Evolutionary conservation across 2,888 invertebrate genomes (phyloP).

Genomic region (Dryadula phaetusa): DNA sequence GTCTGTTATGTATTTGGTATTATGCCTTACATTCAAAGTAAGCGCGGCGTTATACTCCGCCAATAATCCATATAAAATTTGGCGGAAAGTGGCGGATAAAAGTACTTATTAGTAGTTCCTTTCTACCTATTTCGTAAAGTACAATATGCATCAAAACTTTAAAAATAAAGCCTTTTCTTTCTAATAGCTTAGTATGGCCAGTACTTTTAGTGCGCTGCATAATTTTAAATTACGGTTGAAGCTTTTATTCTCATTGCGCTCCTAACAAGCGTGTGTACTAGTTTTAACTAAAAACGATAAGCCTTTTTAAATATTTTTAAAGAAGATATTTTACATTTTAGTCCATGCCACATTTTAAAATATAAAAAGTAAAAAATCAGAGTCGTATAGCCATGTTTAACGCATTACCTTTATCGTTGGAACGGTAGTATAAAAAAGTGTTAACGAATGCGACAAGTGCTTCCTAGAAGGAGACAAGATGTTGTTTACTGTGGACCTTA

Average conservation of each 20-base stretch:
- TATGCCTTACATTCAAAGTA: too few relatives aligned
- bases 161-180: not conserved
- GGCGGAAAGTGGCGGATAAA: too few relatives aligned
- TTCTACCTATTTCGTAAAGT: too few relatives aligned
- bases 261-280: slow-evolving; percentile 3
- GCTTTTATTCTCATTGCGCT: slow-evolving; percentile 25
- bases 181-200: not conserved
- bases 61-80: not conserved
- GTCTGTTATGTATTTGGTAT: too few relatives aligned
- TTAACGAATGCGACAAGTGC: slow-evolving; percentile 34
- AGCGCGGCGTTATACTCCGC: not conserved
- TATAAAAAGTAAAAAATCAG: slow-evolving; percentile 7
- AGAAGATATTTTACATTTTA: slow-evolving; percentile 1
- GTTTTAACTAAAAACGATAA: slow-evolving; percentile 2
- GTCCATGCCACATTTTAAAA: not conserved
- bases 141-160: not conserved
- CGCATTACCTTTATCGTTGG: slow-evolving; percentile 23
- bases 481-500: slow-evolving; percentile 26
- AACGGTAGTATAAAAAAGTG: slow-evolving; percentile 36
- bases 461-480: slow-evolving; percentile 38
- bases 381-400: slow-evolving; percentile 17
- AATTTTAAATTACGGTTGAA: slow-evolving; percentile 5
- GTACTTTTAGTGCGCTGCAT: not conserved
- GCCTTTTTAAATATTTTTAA: slow-evolving; percentile 2
- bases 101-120: too few relatives aligned